Percentiles rank a stretch among this genome's conserved stretches.
Conservation (phyloP, 2,797 vertebrate genomes). For the Helarctos malayanus region DNA sequence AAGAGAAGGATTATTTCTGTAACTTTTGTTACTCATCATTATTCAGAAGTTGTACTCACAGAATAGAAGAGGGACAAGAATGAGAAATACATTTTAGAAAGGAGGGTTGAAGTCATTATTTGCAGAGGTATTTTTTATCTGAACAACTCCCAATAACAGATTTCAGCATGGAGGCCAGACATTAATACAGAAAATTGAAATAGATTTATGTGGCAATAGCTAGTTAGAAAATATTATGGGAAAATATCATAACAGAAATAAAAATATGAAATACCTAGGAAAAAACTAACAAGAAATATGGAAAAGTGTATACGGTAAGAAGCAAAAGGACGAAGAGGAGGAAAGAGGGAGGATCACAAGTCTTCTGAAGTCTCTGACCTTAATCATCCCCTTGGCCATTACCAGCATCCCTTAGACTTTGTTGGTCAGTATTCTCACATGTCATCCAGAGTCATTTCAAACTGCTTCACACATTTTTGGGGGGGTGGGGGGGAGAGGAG, state of each 20-base stretch:
- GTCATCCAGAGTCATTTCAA: neutral
- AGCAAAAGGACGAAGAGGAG: neutral
- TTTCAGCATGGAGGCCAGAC: neutral
- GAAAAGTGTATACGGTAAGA: neutral
- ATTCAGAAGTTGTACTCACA: neutral
- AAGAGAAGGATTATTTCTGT: conserved; percentile 9
- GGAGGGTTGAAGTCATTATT: neutral
- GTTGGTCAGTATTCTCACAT: neutral
- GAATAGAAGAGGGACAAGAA: neutral
- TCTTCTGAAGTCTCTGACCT: neutral
- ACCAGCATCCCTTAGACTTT: neutral
- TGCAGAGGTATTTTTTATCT: neutral
- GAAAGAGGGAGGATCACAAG: neutral
- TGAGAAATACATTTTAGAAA: conserved; percentile 30
- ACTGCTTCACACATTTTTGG: neutral
- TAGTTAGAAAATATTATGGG: neutral
- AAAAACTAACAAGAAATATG: neutral
- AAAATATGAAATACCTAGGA: neutral
- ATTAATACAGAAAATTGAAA: conserved; percentile 26
- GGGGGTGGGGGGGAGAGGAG: fast-evolving
- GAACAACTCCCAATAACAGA: neutral
- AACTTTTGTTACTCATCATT: neutral
- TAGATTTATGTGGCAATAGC: neutral
- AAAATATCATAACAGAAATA: neutral
- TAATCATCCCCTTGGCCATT: neutral